Base-by-base conservation (phyloP, 2,797 vertebrate genomes). In the Epinephelus coioides region DNA sequence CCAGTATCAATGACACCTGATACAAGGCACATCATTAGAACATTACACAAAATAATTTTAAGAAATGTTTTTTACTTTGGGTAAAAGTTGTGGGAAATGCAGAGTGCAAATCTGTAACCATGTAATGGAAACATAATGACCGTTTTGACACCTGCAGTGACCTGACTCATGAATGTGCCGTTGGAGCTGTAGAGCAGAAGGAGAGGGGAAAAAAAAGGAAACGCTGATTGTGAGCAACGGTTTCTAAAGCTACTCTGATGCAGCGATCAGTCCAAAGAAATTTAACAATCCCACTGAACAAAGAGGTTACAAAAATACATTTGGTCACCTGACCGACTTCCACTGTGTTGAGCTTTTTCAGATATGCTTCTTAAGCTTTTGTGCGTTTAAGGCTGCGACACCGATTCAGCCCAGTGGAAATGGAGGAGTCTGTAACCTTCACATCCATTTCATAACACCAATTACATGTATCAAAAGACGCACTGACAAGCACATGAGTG, bases 21-120 rank as follows among this genome's bases (percentile, higher is more conserved):
- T 96, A 96, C 96, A 97, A 97, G 96, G 96, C 96, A 95, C 96
- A 94, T 92, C 92, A 91, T 91, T 88, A 90, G 19, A 54, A 73
- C 51, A 68, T 50, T 3, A 73, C 47, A 71, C 34, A 40, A 69
- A 66, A 56, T 50, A 19, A 95, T 95, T 94, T 95, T 5, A 30
- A 67, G 43, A 78, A 55, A 46, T 40, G 25, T 59, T 27, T 61
- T 60, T 11, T 60, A 30, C 23, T 70, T 94, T 94, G 95, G 92
- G 91, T 69, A 81, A 91, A 91, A 94, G 38, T 43, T 59, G 93
- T 88, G 86, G 76, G 91, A 95, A 95, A 96, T 95, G 94, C 95
- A 95, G 90, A 96, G 95, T 96, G 95, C 67, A 92, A 69, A 81
- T 85, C 62, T 77, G 34, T 55, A 30, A 61, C 69, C 67, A 76